These are phyloP conservation scores for Conus ventricosus DNA, from an alignment of 1,140 invertebrate species.

Conservation along the genomic window DNA sequence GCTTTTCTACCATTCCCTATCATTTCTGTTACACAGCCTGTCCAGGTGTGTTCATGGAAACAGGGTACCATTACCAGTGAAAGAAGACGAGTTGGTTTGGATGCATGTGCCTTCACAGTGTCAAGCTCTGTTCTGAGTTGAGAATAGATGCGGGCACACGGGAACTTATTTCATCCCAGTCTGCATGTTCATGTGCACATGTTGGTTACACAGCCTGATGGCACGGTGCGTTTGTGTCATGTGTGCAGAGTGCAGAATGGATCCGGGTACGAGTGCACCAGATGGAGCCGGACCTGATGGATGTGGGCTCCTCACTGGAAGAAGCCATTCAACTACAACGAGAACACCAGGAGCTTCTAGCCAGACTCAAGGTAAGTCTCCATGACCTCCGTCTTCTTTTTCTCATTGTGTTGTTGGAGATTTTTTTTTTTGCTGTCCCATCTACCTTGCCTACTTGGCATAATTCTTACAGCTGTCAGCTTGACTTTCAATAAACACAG, in stretches of 20 bases:
- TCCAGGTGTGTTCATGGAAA: no score
- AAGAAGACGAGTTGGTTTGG: no score
- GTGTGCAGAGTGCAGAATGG: slow-evolving; percentile 87
- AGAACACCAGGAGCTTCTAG: slow-evolving; percentile 89
- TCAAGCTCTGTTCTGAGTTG: no score
- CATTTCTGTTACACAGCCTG: no score
- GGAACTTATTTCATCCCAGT: background rate
- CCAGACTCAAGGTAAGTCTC: slow-evolving; percentile 85
- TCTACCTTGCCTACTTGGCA: no score
- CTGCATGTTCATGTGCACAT: background rate
- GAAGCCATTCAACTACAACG: slow-evolving; percentile 85
- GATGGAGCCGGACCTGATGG: slow-evolving; percentile 88
- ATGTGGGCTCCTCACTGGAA: slow-evolving; percentile 84
- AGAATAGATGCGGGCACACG: background rate
- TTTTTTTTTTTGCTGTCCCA: background rate
- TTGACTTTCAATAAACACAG: no score
- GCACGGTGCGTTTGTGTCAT: background rate
- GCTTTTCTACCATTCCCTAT: no score
- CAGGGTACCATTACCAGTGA: no score
- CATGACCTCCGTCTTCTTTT: background rate
- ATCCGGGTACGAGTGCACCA: slow-evolving; percentile 90
- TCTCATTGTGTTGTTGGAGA: background rate
- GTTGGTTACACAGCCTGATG: background rate
- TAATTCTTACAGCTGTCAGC: no score
- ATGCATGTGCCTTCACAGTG: no score